phyloP scores from a whole-genome alignment of 2,888 invertebrate genomes.

The Agelastica alni region DNA sequence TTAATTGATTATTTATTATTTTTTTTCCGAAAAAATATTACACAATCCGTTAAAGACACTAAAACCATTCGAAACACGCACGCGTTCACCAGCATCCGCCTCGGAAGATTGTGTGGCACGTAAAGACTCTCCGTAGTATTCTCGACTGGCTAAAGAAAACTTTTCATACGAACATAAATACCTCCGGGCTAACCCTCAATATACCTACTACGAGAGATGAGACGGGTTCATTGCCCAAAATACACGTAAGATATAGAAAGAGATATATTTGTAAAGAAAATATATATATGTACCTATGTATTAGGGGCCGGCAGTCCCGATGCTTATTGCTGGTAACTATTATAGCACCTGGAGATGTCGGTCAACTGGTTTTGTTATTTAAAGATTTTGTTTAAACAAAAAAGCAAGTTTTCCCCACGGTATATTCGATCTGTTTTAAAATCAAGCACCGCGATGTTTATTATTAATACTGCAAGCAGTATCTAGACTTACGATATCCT shows the following conservation, averaged over 20 bases:
- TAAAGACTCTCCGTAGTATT: conserved; percentile 6
- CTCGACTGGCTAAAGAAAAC: conserved; percentile 27
- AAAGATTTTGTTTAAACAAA: too few species aligned
- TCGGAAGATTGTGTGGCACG: conserved; percentile 3
- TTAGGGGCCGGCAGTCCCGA: conserved; percentile 8
- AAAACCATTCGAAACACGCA: background rate
- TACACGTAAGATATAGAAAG: conserved; percentile 24
- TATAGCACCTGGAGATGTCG: conserved; percentile 9
- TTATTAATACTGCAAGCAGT: too few species aligned
- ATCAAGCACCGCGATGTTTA: too few species aligned
- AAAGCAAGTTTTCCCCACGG: too few species aligned
- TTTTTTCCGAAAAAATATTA: too few species aligned
- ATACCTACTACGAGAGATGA: conserved; percentile 12
- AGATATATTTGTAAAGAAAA: conserved; percentile 17
- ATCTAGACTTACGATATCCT: too few species aligned
- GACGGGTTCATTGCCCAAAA: conserved; percentile 40
- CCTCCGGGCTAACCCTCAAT: conserved; percentile 37
- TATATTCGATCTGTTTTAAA: too few species aligned
- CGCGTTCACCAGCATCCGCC: conserved; percentile 6
- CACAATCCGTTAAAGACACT: too few species aligned
- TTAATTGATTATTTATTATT: too few species aligned
- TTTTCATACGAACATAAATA: conserved; percentile 45
- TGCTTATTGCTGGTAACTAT: background rate
- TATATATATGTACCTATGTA: too few species aligned
- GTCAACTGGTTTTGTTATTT: background rate